Evolutionary conservation across 1,140 invertebrate genomes (phyloP).

Genomic region (Caenorhabditis tropicalis): DNA sequence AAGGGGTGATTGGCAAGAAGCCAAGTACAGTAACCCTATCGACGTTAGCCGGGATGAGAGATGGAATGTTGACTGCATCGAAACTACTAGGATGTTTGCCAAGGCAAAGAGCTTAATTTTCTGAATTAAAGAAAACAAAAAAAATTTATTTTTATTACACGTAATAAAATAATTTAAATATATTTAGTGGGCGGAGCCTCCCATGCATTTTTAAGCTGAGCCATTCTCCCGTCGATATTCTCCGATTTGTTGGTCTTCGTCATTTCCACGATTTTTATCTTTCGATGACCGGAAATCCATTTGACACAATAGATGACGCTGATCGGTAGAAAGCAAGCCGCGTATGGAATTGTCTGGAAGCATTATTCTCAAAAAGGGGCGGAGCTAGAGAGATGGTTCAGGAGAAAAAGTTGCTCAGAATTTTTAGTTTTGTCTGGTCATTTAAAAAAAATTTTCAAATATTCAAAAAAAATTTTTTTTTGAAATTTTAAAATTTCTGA

Average conservation of each 20-base stretch:
- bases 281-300: conserved; percentile 15
- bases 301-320: neutral
- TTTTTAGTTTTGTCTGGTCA: too few relatives aligned
- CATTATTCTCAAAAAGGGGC: too few relatives aligned
- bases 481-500: too few relatives aligned
- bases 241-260: neutral
- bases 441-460: too few relatives aligned
- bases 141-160: neutral
- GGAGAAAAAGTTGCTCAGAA: too few relatives aligned
- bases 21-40: neutral
- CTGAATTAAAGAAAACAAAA: neutral
- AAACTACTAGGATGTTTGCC: conserved; percentile 5
- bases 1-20: conserved; percentile 18
- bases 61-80: neutral
- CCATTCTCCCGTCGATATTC: neutral
- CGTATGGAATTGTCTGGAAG: conserved; percentile 28
- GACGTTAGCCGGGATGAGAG: neutral
- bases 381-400: too few relatives aligned
- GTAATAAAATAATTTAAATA: neutral
- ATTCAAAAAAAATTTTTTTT: too few relatives aligned
- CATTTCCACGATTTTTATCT: neutral
- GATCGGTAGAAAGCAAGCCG: neutral
- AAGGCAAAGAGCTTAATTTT: conserved; percentile 27
- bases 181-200: neutral
- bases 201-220: neutral